A percentile compares a stretch with the other conserved stretches of the same genome.
These are phyloP conservation scores for Mystacides longicornis DNA, from an alignment of 2,888 invertebrate species.

Conservation along the genomic window DNA sequence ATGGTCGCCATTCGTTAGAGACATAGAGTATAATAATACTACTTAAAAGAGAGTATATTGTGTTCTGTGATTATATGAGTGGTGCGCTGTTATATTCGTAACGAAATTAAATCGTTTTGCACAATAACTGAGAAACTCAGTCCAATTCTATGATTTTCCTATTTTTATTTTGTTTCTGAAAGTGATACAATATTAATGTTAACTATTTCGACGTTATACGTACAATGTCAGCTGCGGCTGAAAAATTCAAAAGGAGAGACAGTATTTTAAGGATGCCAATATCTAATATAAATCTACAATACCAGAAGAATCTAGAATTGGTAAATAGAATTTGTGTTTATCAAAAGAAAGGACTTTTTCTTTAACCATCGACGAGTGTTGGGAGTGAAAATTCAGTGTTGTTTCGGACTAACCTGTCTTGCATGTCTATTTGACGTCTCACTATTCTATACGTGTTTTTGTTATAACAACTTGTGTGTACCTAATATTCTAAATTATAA, in stretches of 20 bases:
- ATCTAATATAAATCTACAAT: conserved; percentile 14
- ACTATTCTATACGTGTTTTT: conserved; percentile 2
- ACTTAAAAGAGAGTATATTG: no score
- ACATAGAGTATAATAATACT: no score
- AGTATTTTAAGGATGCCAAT: conserved; percentile 21
- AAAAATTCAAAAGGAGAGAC: conserved; percentile 17
- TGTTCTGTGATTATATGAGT: no score
- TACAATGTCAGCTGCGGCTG: conserved; percentile 25
- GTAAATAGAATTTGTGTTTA: conserved; percentile 17
- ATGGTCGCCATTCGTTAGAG: no score
- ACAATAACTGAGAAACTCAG: no score
- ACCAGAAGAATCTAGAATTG: conserved; percentile 21
- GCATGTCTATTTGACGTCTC: conserved; percentile 14
- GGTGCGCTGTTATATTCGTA: no score
- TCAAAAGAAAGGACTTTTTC: conserved; percentile 13
- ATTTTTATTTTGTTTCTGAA: no score
- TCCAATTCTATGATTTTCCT: no score
- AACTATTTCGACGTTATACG: conserved; percentile 11
- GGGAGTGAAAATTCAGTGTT: conserved; percentile 17
- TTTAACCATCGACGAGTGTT: conserved; percentile 7
- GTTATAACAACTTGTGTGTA: conserved; percentile 10
- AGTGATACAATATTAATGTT: conserved; percentile 17
- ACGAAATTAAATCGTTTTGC: no score
- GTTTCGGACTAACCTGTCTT: conserved; percentile 14
- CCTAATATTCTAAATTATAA: conserved; percentile 3